Evolutionary conservation across 2,888 invertebrate genomes (phyloP).

Genomic region (Aphelenchoides bicaudatus): DNA sequence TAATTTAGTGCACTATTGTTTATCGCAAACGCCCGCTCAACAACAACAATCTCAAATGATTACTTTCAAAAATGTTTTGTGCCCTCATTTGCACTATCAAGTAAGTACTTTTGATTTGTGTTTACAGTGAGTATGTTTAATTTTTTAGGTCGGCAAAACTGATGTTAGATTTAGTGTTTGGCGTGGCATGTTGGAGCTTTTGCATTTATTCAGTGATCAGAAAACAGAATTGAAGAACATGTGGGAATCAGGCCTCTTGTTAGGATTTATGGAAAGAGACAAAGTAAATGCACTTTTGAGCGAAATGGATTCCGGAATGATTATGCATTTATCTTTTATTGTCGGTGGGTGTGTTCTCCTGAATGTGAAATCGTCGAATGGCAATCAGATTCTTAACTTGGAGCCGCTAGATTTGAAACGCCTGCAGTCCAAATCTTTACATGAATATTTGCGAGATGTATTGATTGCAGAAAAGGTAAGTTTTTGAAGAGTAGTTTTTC

Average conservation of each 20-base stretch:
- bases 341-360: constrained; percentile 41
- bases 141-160: constrained; percentile 37
- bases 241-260: constrained; percentile 36
- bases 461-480: constrained; percentile 40
- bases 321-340: constrained; percentile 40
- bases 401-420: constrained; percentile 38
- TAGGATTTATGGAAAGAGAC: constrained; percentile 35
- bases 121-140: no score
- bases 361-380: constrained; percentile 39
- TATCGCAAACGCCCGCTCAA: neutral
- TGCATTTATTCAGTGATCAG: constrained; percentile 37
- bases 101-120: no score
- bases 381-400: constrained; percentile 33
- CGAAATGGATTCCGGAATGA: constrained; percentile 33
- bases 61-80: constrained; percentile 43
- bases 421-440: constrained; percentile 27
- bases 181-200: constrained; percentile 41
- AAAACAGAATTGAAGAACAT: constrained; percentile 32
- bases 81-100: constrained; percentile 41
- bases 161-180: constrained; percentile 45
- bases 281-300: constrained; percentile 22
- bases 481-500: neutral
- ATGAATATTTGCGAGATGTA: constrained; percentile 39
- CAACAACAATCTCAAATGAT: constrained; percentile 13
- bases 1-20: neutral